Conservation (phyloP, 2,888 invertebrate genomes). For the Plagiodera versicolora region DNA sequence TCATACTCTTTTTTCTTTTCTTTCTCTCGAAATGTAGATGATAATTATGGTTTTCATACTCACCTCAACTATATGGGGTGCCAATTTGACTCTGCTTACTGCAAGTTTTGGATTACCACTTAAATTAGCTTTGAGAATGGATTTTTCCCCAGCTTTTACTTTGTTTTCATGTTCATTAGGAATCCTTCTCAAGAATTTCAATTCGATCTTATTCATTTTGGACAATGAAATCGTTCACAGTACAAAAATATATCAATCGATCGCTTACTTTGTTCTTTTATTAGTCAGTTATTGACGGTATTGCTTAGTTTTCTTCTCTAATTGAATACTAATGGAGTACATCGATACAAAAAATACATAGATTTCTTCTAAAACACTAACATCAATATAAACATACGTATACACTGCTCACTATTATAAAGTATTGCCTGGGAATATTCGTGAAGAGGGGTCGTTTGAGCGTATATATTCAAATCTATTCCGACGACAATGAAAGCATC, state of each 20-base stretch:
- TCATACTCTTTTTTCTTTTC: too few relatives aligned
- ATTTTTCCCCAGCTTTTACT: constrained; percentile 32
- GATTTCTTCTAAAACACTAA: neutral
- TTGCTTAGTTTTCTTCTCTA: neutral
- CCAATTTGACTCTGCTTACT: constrained; percentile 48
- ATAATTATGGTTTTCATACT: constrained; percentile 24
- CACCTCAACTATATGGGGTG: constrained; percentile 52
- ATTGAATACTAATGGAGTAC: neutral
- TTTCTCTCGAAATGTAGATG: too few relatives aligned
- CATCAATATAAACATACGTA: neutral
- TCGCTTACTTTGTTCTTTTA: neutral
- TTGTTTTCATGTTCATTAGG: constrained; percentile 26
- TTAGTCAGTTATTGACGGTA: neutral
- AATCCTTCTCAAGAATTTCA: constrained; percentile 35
- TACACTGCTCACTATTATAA: neutral
- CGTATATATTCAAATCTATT: neutral
- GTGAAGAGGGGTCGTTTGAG: neutral
- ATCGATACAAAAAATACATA: neutral
- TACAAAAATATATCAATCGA: neutral
- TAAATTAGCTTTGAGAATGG: constrained; percentile 20
- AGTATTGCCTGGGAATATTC: neutral
- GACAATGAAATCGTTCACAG: constrained; percentile 22
- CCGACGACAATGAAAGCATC: constrained; percentile 18
- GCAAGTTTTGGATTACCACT: constrained; percentile 38
- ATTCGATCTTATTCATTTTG: constrained; percentile 37